Base-by-base conservation (phyloP, 2,797 vertebrate species). In the Momotus momota region DNA sequence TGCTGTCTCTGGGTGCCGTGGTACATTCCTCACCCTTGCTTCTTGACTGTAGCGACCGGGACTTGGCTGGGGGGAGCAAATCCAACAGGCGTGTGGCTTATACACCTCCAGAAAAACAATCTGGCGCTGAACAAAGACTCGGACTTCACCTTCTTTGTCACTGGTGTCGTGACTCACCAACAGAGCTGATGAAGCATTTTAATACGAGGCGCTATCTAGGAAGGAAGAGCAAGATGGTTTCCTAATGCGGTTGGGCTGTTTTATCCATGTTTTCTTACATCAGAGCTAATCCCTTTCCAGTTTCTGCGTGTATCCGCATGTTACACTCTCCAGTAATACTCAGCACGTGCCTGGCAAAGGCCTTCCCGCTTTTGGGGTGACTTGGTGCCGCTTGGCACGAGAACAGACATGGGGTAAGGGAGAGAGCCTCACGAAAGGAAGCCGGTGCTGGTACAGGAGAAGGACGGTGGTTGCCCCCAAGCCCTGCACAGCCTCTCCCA, bases 261-360 rank as follows among this genome's bases (percentile, higher is more conserved):
- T 38, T 55, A 22, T 31, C 15, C 18, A 7, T 0, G 0, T 60
- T 73, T 62, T 43, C 60, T 65, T 20, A 18, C 7, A 3, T 18
- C 31, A 43, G 21, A 49, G 35, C 67, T 60, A 69, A 65, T 69
- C 33, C 16, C 27, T 15, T 73, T 27, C 21, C 46, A 38, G 10
- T 15, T 14, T 57, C 54, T 6, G 2, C 12, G 10, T 5, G 12
- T 12, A 17, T 51, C 51, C 23, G 57, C 71, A n/a, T 71, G 69
- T 72, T 25, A 11, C 4, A 2, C 13, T 57, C 41, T 12, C 35
- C 14, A 12, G 2, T 40, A 55, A n/a, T 7, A 22, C 12, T 60
- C 43, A 43, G 66, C 66, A 55, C 3, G 0, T 40, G 38, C 70
- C 49, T 64, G 66, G 69, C 19, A 33, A 62, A 80, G 33, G 20